A percentile compares a stretch with the other conserved stretches of the same genome.
Conservation (phyloP, 2,888 invertebrate genomes). For the Onthophagus sagittarius region DNA sequence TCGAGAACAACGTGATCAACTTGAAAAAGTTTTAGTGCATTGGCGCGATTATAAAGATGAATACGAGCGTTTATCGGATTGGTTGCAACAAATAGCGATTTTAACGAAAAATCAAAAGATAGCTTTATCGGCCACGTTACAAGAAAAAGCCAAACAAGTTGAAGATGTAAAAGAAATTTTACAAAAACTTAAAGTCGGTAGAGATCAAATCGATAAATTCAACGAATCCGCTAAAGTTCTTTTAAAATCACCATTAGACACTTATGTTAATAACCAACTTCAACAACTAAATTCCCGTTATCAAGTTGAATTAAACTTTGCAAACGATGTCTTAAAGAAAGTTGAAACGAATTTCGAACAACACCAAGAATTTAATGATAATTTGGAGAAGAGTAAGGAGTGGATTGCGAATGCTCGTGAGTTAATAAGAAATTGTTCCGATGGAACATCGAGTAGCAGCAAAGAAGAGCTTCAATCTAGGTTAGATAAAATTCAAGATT, state of each 20-base stretch:
- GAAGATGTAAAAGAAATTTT: slow-evolving; percentile 75
- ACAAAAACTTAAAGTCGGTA: slow-evolving; percentile 69
- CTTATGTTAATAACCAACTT: slow-evolving; percentile 83
- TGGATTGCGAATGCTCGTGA: slow-evolving; percentile 89
- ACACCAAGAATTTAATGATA: slow-evolving; percentile 75
- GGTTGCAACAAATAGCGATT: slow-evolving; percentile 89
- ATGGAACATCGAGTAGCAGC: slow-evolving; percentile 71
- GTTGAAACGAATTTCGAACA: slow-evolving; percentile 85
- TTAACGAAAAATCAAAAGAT: slow-evolving; percentile 87
- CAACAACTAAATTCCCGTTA: slow-evolving; percentile 83
- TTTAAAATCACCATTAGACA: slow-evolving; percentile 78
- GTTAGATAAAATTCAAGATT: slow-evolving; percentile 73
- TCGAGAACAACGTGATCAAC: slow-evolving; percentile 75
- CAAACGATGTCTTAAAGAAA: slow-evolving; percentile 85
- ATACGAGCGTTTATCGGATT: slow-evolving; percentile 85
- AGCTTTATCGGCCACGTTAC: slow-evolving; percentile 70
- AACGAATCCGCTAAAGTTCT: slow-evolving; percentile 74
- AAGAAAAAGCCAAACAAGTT: slow-evolving; percentile 83
- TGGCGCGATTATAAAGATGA: slow-evolving; percentile 92
- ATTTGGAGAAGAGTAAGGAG: slow-evolving; percentile 69
- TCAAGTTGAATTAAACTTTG: slow-evolving; percentile 83
- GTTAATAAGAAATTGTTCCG: slow-evolving; percentile 74
- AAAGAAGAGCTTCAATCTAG: slow-evolving; percentile 80
- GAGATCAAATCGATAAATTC: slow-evolving; percentile 77
- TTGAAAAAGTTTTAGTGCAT: slow-evolving; percentile 76